Conservation (phyloP, 2,888 invertebrate species). For the Nomada hirtipes region DNA sequence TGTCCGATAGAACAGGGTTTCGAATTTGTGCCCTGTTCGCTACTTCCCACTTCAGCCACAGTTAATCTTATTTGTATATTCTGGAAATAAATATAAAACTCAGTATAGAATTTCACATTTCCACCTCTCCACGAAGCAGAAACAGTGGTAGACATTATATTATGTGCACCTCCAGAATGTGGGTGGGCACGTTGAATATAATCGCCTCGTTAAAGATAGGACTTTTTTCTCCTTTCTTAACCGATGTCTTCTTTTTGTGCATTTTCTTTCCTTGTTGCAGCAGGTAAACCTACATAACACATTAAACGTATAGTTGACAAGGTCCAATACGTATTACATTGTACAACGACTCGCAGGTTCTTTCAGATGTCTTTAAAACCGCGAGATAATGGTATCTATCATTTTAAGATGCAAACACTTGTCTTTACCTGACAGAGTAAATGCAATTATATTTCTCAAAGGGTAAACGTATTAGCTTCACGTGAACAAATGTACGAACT, state of each 20-base stretch:
- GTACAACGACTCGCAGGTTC: no score
- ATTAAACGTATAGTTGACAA: neutral
- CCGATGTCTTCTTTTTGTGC: slow-evolving; percentile 92
- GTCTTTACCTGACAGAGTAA: no score
- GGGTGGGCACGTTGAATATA: slow-evolving; percentile 92
- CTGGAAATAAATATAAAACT: slow-evolving; percentile 81
- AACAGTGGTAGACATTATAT: neutral
- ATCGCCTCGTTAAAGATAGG: slow-evolving; percentile 94
- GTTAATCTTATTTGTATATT: slow-evolving; percentile 91
- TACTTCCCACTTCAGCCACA: slow-evolving; percentile 85
- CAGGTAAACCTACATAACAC: slow-evolving; percentile 87
- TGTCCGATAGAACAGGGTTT: slow-evolving; percentile 90
- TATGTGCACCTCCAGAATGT: slow-evolving; percentile 87
- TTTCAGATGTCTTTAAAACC: no score
- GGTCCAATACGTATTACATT: no score
- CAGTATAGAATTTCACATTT: neutral
- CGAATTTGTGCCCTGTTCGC: slow-evolving; percentile 83
- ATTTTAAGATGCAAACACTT: no score
- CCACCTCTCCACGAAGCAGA: neutral
- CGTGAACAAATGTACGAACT: neutral
- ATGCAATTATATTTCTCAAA: no score
- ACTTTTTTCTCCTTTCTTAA: slow-evolving; percentile 90
- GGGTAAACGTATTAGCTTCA: no score
- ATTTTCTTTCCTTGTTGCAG: slow-evolving; percentile 93
- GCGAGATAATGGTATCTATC: no score